Evolutionary conservation across 2,797 vertebrate genomes (phyloP).

Genomic region (Apodemus agrarius): DNA sequence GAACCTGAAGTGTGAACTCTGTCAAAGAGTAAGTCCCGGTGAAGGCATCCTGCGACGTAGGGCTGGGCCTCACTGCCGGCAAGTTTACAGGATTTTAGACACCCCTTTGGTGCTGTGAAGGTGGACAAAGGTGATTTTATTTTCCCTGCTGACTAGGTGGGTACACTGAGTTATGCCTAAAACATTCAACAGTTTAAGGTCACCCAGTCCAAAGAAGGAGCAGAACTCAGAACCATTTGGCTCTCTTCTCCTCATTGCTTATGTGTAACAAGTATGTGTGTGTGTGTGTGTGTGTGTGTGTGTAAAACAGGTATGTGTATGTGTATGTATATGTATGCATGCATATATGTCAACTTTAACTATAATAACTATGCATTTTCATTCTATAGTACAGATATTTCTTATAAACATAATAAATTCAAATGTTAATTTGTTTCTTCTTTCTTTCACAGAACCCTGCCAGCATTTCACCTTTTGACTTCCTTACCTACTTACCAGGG

Average conservation of each 20-base stretch:
- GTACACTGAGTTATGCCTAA: neutral
- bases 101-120: neutral
- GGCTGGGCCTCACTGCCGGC: neutral
- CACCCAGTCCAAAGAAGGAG: neutral
- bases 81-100: neutral
- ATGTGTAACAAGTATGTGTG: neutral
- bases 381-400: neutral
- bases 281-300: neutral
- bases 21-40: neutral
- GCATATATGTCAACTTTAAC: neutral
- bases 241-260: neutral
- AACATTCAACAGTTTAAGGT: neutral
- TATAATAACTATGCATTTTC: slow-evolving; percentile 15
- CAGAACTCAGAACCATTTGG: neutral
- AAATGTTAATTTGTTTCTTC: slow-evolving; percentile 30
- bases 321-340: neutral
- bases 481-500: neutral
- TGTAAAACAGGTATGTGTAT: too few species aligned
- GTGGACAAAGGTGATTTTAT: neutral
- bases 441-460: neutral
- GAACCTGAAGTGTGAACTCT: neutral
- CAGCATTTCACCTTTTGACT: slow-evolving; percentile 13
- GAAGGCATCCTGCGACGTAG: neutral
- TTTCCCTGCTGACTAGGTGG: neutral
- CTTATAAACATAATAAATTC: slow-evolving; percentile 34